Evolutionary conservation across 2,113 vertebrate genomes (phyloP).

Genomic region (Coracopsis vasa): DNA sequence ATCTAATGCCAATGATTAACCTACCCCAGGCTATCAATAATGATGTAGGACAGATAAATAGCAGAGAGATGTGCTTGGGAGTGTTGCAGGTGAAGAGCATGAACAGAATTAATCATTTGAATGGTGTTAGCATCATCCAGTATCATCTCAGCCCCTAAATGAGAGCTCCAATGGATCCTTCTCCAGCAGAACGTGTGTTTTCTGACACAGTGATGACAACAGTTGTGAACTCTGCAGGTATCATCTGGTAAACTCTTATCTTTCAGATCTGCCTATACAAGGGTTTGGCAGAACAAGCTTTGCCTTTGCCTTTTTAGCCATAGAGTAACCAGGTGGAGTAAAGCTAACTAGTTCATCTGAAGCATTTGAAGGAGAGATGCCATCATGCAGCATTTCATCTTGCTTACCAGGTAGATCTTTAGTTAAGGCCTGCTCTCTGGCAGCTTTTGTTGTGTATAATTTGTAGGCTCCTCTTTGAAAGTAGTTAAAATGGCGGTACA

Average conservation of each 20-base stretch:
- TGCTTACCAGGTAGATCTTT: not conserved
- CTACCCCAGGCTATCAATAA: conserved; percentile 28
- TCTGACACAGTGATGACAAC: not conserved
- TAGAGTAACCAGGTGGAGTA: not conserved
- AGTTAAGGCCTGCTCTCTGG: not conserved
- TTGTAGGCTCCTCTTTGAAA: not conserved
- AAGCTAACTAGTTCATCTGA: not conserved
- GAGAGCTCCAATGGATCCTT: not conserved
- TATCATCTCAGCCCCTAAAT: not conserved
- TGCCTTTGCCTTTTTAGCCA: not conserved
- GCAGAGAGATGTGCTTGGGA: not conserved
- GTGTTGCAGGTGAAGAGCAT: not conserved
- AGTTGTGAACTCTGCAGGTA: not conserved
- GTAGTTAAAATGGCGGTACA: not conserved
- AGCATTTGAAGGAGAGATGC: not conserved
- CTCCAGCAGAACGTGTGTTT: not conserved
- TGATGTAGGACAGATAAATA: not conserved
- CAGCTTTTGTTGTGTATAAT: not conserved
- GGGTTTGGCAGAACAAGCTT: not conserved
- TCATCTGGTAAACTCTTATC: not conserved
- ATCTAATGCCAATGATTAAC: conserved; percentile 51
- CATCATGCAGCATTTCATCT: not conserved
- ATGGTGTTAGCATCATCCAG: not conserved
- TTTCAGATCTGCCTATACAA: not conserved
- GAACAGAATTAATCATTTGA: conserved; percentile 27